These are phyloP conservation scores for Anhinga anhinga DNA, from an alignment of 2,113 vertebrate species.

Conservation along the genomic window DNA sequence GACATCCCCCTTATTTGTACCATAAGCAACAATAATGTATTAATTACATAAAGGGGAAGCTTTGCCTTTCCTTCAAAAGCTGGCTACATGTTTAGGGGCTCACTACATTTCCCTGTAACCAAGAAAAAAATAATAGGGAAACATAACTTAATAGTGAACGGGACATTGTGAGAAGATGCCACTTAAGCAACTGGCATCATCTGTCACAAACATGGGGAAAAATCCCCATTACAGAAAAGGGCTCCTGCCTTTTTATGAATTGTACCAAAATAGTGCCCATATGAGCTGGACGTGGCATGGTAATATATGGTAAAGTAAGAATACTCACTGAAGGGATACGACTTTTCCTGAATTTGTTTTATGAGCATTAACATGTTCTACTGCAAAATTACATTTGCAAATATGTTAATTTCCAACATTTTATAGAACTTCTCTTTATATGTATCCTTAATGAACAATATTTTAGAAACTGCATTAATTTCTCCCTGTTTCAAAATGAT, in stretches of 20 bases:
- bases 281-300: not conserved
- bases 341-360: not conserved
- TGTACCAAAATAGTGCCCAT: not conserved
- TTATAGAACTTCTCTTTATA: not conserved
- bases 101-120: not conserved
- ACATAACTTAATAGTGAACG: not conserved
- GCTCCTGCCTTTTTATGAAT: not conserved
- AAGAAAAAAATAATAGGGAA: not conserved
- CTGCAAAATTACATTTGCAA: not conserved
- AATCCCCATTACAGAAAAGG: not conserved
- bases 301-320: not conserved
- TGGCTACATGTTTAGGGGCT: not conserved
- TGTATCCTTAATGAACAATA: not conserved
- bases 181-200: accelerated
- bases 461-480: not conserved
- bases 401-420: not conserved
- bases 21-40: not conserved
- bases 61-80: not conserved
- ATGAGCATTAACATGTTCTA: not conserved
- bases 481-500: not conserved
- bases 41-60: not conserved
- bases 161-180: not conserved
- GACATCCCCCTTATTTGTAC: not conserved
- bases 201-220: not conserved
- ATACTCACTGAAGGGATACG: not conserved